Conservation (phyloP, 2,797 vertebrate species). For the Pseudochirops cupreus region DNA sequence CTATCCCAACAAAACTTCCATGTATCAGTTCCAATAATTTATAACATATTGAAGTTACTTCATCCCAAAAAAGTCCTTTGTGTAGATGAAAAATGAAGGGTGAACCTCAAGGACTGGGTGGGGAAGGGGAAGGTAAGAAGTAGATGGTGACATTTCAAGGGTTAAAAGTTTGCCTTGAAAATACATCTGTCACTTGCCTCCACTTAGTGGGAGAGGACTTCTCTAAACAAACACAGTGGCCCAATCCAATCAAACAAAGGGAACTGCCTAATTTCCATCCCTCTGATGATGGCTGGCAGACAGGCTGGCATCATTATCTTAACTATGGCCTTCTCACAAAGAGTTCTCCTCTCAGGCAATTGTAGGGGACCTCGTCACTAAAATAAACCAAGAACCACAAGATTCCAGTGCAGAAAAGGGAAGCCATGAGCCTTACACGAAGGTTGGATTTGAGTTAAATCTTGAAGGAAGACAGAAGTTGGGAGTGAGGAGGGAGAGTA, state of each 20-base stretch:
- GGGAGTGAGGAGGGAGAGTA: neutral
- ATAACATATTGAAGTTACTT: slow-evolving; percentile 79
- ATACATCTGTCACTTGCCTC: slow-evolving; percentile 84
- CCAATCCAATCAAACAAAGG: slow-evolving; percentile 71
- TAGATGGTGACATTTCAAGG: slow-evolving; percentile 84
- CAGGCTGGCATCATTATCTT: neutral
- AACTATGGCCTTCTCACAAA: neutral
- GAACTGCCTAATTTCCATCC: neutral
- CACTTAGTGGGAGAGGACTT: slow-evolving; percentile 79
- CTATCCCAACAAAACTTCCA: slow-evolving; percentile 84
- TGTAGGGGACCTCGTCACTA: neutral
- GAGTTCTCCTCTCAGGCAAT: neutral
- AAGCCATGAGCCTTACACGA: neutral
- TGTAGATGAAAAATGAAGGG: slow-evolving; percentile 82
- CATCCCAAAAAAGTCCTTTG: slow-evolving; percentile 57
- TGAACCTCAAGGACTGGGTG: slow-evolving; percentile 78
- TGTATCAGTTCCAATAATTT: slow-evolving; percentile 78
- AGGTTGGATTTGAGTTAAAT: neutral
- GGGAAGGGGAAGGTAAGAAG: slow-evolving; percentile 77
- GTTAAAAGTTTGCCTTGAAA: slow-evolving; percentile 85
- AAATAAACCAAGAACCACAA: neutral
- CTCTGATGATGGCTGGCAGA: neutral
- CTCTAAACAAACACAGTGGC: slow-evolving; percentile 85
- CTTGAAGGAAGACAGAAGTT: neutral
- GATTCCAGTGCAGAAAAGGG: neutral